Evolutionary conservation across 2,797 vertebrate species (phyloP).

Genomic region (Calcarius lapponicus): DNA sequence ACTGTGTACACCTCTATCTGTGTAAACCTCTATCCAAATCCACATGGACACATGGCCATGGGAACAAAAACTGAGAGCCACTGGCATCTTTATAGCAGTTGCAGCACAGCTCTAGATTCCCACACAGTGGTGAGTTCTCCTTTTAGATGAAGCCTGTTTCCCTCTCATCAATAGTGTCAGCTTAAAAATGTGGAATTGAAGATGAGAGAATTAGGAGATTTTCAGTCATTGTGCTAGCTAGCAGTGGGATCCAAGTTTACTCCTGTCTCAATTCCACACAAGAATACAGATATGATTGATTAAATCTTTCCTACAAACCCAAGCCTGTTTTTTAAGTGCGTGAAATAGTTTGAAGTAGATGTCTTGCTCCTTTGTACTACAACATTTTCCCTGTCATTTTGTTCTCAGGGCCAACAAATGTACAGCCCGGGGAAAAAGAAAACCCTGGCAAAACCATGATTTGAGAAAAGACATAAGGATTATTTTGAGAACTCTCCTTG

Average conservation of each 20-base stretch:
- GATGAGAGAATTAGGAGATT: neutral
- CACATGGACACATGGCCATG: neutral
- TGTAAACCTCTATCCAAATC: neutral
- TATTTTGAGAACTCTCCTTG: neutral
- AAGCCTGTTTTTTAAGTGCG: neutral
- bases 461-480: neutral
- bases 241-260: neutral
- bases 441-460: neutral
- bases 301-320: slow-evolving; percentile 10
- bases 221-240: neutral
- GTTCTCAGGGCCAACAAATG: neutral
- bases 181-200: neutral
- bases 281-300: neutral
- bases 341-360: neutral
- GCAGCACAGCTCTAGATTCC: neutral
- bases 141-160: neutral
- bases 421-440: neutral
- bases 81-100: neutral
- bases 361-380: neutral
- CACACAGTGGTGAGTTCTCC: neutral
- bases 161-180: neutral
- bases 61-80: neutral
- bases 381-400: neutral
- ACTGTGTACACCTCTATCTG: neutral
- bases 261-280: neutral